Base-by-base conservation (phyloP, 2,797 vertebrate genomes). In the Distichodus sexfasciatus region DNA sequence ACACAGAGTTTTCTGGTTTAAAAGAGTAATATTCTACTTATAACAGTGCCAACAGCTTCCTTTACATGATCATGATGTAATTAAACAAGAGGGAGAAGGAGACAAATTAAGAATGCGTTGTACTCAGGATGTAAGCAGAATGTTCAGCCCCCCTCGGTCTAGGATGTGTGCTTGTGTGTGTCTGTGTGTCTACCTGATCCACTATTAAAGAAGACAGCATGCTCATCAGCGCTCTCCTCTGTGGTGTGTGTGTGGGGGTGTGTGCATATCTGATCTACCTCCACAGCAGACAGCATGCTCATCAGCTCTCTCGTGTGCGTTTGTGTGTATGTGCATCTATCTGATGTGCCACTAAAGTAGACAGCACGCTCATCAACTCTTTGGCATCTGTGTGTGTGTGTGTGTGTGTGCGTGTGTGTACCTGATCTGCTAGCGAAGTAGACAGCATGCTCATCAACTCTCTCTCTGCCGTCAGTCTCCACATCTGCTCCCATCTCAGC, bases 401-500 rank as follows among this genome's bases (percentile, higher is more conserved):
- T 31, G 15, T 50, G 8, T 69, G 47, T 21, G 11, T 38, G 26
- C 44, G 65, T 62, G 21, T 31, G 21, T 40, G 24, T 23, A 97
- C 95, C 94, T 98, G 96, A 85, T 98, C 96, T 63, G 96, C 96
- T 81, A 98, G 82, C 0, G 96, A 98, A 0, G 96, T 98, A 65
- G 96, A 98, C 0, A 98, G 85, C 96, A 98, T 98, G 82, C 95
- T 95, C 96, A 98, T 98, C 28, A 98, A 90, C 70, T 98, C 96
- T 35, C 96, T 86, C 81, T 98, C 96, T 0, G 96, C 96, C 0
- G 96, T 98, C 74, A 98, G 84, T 53, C 96, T 92, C 96, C 96
- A 98, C 96, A 98, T 98, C 91, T 98, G 96, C 76, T 98, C 96
- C 96, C 96, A 98, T 47, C 96, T 92, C 87, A 98, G 94, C 87